Conservation (phyloP, 2,797 vertebrate genomes). For the Lindbergichthys nudifrons region DNA sequence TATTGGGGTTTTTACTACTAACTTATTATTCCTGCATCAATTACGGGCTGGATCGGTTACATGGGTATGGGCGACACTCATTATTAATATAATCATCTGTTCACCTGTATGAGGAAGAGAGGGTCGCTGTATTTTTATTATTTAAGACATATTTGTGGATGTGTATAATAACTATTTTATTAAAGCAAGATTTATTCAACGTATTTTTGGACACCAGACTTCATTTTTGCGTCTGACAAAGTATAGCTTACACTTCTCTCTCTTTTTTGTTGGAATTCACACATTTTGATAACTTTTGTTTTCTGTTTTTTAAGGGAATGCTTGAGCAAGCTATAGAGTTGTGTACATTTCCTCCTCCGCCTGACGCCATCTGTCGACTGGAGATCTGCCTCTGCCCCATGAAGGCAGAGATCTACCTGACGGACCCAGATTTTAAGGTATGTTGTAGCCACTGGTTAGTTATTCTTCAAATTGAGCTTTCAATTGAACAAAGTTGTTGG, state of each 20-base stretch:
- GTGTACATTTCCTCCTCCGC: slow-evolving; percentile 91
- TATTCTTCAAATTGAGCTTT: background rate
- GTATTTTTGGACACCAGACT: too few species aligned
- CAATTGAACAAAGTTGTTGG: background rate
- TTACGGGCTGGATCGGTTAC: too few species aligned
- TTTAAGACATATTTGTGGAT: too few species aligned
- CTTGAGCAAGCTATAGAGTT: slow-evolving; percentile 85
- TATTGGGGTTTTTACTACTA: too few species aligned
- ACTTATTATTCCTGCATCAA: too few species aligned
- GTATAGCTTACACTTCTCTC: background rate
- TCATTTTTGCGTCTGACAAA: too few species aligned
- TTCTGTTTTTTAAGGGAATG: slow-evolving; percentile 73
- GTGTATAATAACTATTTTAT: too few species aligned
- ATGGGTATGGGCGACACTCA: too few species aligned
- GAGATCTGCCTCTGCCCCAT: slow-evolving; percentile 83
- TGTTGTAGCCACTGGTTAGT: background rate
- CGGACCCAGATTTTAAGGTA: slow-evolving; percentile 97
- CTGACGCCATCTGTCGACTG: slow-evolving; percentile 90
- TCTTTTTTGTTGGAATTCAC: background rate
- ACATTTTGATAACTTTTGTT: background rate
- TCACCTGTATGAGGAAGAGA: too few species aligned
- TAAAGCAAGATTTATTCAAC: too few species aligned
- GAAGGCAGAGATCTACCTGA: slow-evolving; percentile 92
- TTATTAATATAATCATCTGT: too few species aligned
- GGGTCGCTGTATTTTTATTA: too few species aligned